Evolutionary conservation across 92 coral and sea anemone species (phyloP).

Genomic region (Phenganax subtilis): DNA sequence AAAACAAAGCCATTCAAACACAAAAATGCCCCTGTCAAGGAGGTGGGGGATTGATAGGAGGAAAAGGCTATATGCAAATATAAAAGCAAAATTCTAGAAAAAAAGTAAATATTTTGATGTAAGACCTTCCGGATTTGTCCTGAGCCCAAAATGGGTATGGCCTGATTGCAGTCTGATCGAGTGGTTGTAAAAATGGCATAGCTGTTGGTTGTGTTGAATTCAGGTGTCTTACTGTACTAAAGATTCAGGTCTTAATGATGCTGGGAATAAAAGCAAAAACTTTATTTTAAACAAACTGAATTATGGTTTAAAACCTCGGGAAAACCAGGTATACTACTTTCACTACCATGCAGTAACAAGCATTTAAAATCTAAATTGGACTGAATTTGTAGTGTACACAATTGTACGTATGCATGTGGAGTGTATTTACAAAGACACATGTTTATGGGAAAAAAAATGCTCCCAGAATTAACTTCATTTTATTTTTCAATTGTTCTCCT

Average conservation of each 20-base stretch:
- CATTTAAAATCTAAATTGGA: constrained; percentile 27
- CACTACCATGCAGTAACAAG: constrained; percentile 43
- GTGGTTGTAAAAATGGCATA: constrained; percentile 37
- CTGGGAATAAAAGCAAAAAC: constrained; percentile 32
- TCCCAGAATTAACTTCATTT: constrained; percentile 42
- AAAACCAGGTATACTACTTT: background rate
- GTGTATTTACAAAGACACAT: constrained; percentile 31
- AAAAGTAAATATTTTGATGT: constrained; percentile 5
- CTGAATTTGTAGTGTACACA: constrained; percentile 52
- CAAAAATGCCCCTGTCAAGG: background rate
- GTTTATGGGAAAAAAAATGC: constrained; percentile 49
- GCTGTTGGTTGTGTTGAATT: constrained; percentile 54
- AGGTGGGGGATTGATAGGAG: constrained; percentile 50
- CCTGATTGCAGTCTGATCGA: constrained; percentile 58
- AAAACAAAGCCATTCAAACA: no score
- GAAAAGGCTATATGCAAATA: constrained; percentile 35
- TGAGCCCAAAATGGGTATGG: constrained; percentile 40
- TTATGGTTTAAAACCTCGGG: background rate
- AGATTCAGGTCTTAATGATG: constrained; percentile 40
- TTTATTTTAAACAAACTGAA: constrained; percentile 10
- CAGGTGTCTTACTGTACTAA: constrained; percentile 45
- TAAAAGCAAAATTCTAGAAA: background rate
- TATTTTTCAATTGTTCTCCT: constrained; percentile 33
- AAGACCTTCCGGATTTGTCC: constrained; percentile 45
- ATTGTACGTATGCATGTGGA: constrained; percentile 48